Evolutionary conservation across 2,888 invertebrate genomes (phyloP).

Genomic region (Drosophila borealis): DNA sequence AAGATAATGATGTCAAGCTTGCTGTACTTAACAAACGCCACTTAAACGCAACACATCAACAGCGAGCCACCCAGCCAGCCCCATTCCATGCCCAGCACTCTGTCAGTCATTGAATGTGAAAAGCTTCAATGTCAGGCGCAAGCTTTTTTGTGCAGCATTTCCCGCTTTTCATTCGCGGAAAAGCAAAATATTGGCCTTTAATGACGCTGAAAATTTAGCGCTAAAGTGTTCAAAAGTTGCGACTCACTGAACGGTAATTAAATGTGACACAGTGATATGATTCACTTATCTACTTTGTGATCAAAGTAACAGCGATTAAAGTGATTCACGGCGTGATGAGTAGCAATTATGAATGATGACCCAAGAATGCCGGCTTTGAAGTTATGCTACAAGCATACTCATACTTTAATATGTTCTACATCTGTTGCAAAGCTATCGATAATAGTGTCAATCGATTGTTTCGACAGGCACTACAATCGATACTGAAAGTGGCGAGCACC

Average conservation of each 20-base stretch:
- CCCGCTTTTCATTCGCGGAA: slow-evolving; percentile 19
- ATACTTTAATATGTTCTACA: too few species aligned
- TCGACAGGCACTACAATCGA: too few species aligned
- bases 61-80: slow-evolving; percentile 1
- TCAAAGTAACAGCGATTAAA: slow-evolving; percentile 7
- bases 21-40: slow-evolving; percentile 75
- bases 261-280: slow-evolving; percentile 17
- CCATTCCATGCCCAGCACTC: slow-evolving; percentile 14
- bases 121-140: slow-evolving; percentile 55
- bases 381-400: too few species aligned
- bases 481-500: too few species aligned
- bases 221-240: slow-evolving; percentile 29
- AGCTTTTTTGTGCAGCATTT: slow-evolving; percentile 23
- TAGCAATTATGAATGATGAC: not conserved
- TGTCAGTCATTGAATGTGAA: slow-evolving; percentile 50
- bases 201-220: slow-evolving; percentile 51
- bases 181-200: slow-evolving; percentile 39
- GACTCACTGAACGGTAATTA: slow-evolving; percentile 46
- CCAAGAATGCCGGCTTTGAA: not conserved
- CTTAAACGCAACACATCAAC: slow-evolving; percentile 59
- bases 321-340: slow-evolving; percentile 1
- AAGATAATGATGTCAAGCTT: slow-evolving; percentile 77
- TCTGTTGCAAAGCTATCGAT: too few species aligned
- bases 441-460: too few species aligned
- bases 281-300: slow-evolving; percentile 14